A percentile compares a stretch with the other conserved stretches of the same genome.
phyloP scores from a whole-genome alignment of 92 coral and sea anemone species.

The Epizoanthus illoricatus region DNA sequence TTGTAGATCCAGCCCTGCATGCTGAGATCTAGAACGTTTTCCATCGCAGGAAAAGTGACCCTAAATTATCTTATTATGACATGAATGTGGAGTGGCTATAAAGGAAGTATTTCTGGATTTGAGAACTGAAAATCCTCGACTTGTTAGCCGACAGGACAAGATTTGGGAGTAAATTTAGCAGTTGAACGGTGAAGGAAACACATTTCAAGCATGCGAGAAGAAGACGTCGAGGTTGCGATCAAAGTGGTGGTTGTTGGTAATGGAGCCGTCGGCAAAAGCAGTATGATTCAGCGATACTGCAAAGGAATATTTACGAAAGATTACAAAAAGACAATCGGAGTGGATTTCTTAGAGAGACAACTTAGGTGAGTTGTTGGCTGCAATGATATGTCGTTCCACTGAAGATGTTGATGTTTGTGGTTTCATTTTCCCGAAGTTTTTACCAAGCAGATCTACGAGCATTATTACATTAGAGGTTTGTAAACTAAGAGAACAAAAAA shows the following conservation, averaged over 20 bases:
- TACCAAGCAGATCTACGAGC: neutral
- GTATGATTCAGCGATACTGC: slow-evolving; percentile 98
- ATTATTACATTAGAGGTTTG: slow-evolving; percentile 10
- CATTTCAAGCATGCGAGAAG: slow-evolving; percentile 78
- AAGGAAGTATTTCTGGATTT: slow-evolving; percentile 1
- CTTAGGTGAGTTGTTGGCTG: slow-evolving; percentile 62
- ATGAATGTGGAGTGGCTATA: slow-evolving; percentile 15
- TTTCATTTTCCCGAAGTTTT: neutral
- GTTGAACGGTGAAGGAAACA: neutral
- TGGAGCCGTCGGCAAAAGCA: slow-evolving; percentile 99
- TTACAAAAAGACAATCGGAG: slow-evolving; percentile 98
- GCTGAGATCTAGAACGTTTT: too few relatives aligned
- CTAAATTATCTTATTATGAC: neutral
- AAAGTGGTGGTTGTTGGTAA: slow-evolving; percentile 98
- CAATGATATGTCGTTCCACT: neutral
- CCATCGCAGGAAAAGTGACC: too few relatives aligned
- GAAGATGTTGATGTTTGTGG: neutral
- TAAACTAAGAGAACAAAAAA: neutral
- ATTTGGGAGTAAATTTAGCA: neutral
- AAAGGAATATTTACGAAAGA: slow-evolving; percentile 99
- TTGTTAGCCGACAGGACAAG: neutral
- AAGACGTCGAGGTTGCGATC: slow-evolving; percentile 99
- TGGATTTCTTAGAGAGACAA: slow-evolving; percentile 97
- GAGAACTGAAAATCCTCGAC: neutral
- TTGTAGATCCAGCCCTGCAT: neutral